phyloP scores from a whole-genome alignment of 92 coral and sea anemone species.

The Paramuricea clavata region DNA sequence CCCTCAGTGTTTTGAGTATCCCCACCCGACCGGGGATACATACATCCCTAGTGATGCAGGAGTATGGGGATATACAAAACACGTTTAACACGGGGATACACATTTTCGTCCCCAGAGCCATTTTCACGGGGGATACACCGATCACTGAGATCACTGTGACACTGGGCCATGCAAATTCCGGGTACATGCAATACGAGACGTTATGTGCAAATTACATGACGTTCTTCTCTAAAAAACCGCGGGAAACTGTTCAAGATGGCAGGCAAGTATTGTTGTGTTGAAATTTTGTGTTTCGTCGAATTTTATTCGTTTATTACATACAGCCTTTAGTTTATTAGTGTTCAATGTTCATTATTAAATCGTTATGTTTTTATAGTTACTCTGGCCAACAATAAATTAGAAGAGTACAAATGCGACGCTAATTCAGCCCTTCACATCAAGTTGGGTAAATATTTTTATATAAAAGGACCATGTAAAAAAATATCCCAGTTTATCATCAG shows the following conservation, averaged over 20 bases:
- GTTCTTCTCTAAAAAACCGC: background rate
- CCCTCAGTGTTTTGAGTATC: too few species aligned
- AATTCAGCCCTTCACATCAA: conserved; percentile 81
- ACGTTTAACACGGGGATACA: too few species aligned
- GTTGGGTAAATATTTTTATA: conserved; percentile 80
- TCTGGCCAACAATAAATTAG: conserved; percentile 74
- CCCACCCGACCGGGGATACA: too few species aligned
- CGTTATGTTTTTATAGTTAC: conserved; percentile 53
- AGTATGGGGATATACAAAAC: too few species aligned
- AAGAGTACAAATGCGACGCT: conserved; percentile 83
- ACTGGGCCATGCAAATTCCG: too few species aligned
- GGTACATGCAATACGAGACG: background rate
- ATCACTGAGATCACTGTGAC: too few species aligned
- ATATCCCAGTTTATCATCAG: background rate
- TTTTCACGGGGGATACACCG: too few species aligned
- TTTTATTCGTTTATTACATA: background rate
- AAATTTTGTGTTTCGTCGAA: background rate
- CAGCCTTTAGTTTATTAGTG: background rate
- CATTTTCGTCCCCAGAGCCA: too few species aligned
- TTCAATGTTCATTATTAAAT: background rate
- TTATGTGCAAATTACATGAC: background rate
- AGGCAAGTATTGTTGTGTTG: conserved; percentile 4
- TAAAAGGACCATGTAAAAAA: too few species aligned
- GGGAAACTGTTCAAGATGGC: conserved; percentile 30
- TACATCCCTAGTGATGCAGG: too few species aligned